Conservation (phyloP, 2,113 vertebrate species). For the Melozone crissalis region DNA sequence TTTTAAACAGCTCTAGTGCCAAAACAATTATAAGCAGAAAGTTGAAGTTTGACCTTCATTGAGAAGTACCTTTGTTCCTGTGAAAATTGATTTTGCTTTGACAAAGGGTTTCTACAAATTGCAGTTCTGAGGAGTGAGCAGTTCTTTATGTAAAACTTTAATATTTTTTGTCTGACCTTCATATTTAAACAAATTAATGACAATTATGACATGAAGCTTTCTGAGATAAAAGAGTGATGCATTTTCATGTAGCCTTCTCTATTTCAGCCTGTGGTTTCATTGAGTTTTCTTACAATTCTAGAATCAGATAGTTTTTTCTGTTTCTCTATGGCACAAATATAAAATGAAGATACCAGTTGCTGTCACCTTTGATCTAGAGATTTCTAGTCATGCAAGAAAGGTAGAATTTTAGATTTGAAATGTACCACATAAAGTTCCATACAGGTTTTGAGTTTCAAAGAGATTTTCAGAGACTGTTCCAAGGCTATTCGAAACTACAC, state of each 20-base stretch:
- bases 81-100: background rate
- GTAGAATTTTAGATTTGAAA: slow-evolving; percentile 1
- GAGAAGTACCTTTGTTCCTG: background rate
- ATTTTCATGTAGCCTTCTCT: background rate
- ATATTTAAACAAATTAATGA: background rate
- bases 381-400: background rate
- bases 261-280: background rate
- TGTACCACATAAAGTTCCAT: background rate
- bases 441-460: background rate
- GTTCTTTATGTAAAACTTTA: background rate
- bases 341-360: background rate
- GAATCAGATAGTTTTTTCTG: background rate
- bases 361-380: background rate
- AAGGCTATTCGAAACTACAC: background rate
- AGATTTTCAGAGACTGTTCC: background rate
- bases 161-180: background rate
- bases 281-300: background rate
- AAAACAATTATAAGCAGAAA: background rate
- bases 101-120: background rate
- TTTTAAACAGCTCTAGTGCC: background rate
- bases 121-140: background rate
- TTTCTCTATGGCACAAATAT: background rate
- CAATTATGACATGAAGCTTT: fast-evolving
- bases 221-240: background rate
- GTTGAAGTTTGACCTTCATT: background rate